phyloP scores from a whole-genome alignment of 2,113 vertebrate genomes.

The Pterocles burchelli region DNA sequence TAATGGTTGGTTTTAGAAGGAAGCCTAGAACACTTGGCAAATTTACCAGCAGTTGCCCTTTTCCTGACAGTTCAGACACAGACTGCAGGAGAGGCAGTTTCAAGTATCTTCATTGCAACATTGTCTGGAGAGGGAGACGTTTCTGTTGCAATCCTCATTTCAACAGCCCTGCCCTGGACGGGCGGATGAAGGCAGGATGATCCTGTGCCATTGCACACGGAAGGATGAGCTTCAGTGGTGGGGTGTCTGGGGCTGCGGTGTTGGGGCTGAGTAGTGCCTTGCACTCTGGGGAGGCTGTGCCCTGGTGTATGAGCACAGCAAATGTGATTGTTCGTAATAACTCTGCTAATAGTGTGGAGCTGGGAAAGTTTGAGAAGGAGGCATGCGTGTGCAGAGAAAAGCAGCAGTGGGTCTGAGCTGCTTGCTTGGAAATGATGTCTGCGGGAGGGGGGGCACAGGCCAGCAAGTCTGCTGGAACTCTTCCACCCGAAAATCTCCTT shows the following conservation, averaged over 20 bases:
- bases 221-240: neutral
- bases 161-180: neutral
- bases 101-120: neutral
- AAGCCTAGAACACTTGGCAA: neutral
- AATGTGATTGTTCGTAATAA: neutral
- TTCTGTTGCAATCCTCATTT: neutral
- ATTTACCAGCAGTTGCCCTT: neutral
- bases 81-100: conserved; percentile 8
- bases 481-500: neutral
- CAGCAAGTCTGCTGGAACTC: neutral
- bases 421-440: neutral
- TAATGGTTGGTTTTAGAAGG: neutral
- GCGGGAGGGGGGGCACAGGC: neutral
- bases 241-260: neutral
- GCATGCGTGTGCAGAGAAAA: neutral
- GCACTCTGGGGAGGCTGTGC: neutral
- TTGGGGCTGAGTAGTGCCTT: neutral
- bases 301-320: neutral
- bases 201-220: fast-evolving
- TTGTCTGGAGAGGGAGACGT: neutral
- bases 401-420: neutral
- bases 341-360: neutral
- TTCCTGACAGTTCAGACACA: neutral
- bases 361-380: neutral
- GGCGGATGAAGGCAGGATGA: fast-evolving